Evolutionary conservation across 2,797 vertebrate genomes (phyloP).

Genomic region (Notoglanidium macrostoma): DNA sequence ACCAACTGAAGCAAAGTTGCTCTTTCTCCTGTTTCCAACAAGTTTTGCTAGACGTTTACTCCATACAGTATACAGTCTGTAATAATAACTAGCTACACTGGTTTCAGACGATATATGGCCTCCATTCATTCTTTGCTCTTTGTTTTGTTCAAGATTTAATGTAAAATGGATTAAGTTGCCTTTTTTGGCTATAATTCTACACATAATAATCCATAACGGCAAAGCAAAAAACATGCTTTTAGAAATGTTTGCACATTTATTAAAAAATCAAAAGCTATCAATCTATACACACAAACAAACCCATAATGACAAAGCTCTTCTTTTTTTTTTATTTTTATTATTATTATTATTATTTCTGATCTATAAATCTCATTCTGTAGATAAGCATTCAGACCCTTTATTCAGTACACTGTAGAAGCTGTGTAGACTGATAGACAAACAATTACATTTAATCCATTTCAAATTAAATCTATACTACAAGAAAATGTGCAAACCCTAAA

Average conservation of each 20-base stretch:
- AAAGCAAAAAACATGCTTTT: background rate
- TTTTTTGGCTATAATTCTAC: background rate
- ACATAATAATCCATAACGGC: background rate
- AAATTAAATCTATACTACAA: background rate
- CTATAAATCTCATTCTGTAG: background rate
- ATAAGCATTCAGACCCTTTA: background rate
- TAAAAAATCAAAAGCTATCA: background rate
- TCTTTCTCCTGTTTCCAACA: background rate
- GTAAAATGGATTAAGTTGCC: background rate
- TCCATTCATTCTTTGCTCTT: background rate
- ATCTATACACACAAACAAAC: background rate
- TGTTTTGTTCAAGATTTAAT: background rate
- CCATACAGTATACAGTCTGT: background rate
- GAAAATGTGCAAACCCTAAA: background rate
- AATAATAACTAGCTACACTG: background rate
- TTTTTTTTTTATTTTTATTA: background rate
- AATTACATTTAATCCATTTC: background rate
- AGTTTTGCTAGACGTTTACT: background rate
- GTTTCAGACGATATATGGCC: background rate
- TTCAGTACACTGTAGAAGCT: background rate
- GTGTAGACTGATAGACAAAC: background rate
- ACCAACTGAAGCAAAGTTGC: background rate
- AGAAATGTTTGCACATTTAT: background rate
- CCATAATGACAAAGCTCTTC: background rate
- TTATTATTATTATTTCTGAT: background rate